Evolutionary conservation across 1,140 invertebrate genomes (phyloP), one percentile per base, ranked within the genome.

Genomic region (Diabrotica virgifera): DNA sequence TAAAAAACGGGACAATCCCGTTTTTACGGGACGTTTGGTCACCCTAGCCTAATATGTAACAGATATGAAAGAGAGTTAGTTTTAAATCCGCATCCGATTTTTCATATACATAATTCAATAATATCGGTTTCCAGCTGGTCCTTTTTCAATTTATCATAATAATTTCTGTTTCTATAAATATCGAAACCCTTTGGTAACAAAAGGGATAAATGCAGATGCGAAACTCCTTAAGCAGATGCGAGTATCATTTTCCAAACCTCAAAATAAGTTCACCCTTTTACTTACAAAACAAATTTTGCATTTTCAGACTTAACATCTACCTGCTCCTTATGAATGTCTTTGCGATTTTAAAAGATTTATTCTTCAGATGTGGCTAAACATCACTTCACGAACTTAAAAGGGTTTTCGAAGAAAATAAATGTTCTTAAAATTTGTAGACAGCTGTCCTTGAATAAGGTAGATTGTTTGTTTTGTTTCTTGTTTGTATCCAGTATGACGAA

Each of bases 191-290:
- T 60, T 60, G 14, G 8, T 50, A 10, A n/a, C n/a, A 12, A 53
- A 53, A 53, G 24, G 35, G 37, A 62, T 35, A 10, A 36, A 8
- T 53, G 62, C 62, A 63, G 62, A 63, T 62, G 51, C 60, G 54
- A 54, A 62, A 51, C 51, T 62, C 51, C 37, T 56, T 38, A 57
- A 57, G 62, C 62, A 63, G 62, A 63, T 63, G 62, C 40, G 24
- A n/a, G 54, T 63, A 46, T 24, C 24, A 35, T 24, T 50, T 38
- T 12, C 46, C n/a, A 10, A 59, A 59, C 50, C 59, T 14, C 59
- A 61, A 24, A 51, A 52, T 38, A 62, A 54, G 54, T 54, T 62
- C 62, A 63, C 55, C 62, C 62, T 63, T 62, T 63, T 63, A 63
- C 62, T 58, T 63, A 46, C 62, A 63, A 63, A 63, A 63, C 55